Evolutionary conservation across 2,797 vertebrate species (phyloP).

Genomic region (Crocidura indochinensis): DNA sequence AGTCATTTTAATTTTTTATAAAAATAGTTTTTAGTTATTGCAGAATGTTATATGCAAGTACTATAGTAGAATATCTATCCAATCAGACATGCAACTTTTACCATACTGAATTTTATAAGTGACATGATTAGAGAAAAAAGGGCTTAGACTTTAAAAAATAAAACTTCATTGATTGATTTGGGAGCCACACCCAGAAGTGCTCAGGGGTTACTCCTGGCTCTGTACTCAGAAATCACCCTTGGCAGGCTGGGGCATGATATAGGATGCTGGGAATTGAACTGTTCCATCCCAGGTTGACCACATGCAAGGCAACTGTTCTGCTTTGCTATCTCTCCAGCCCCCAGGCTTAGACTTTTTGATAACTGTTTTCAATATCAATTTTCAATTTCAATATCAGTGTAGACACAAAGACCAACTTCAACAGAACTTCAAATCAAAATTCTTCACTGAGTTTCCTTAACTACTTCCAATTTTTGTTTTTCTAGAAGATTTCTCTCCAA

Average conservation of each 20-base stretch:
- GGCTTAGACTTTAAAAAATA: background rate
- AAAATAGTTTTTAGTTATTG: background rate
- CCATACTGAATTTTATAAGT: background rate
- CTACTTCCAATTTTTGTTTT: slow-evolving; percentile 2
- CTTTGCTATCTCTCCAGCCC: too few species aligned
- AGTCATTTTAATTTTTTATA: background rate
- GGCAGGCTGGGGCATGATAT: too few species aligned
- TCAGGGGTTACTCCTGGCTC: too few species aligned
- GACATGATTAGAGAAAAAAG: background rate
- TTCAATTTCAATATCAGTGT: background rate
- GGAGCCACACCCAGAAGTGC: too few species aligned
- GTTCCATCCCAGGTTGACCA: too few species aligned
- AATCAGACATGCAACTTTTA: background rate
- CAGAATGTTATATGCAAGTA: background rate
- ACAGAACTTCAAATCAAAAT: slow-evolving; percentile 50
- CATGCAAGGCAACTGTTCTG: too few species aligned
- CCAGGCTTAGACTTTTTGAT: background rate
- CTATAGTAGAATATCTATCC: background rate
- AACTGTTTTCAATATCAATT: slow-evolving; percentile 27
- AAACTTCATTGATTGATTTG: too few species aligned
- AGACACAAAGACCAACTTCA: slow-evolving; percentile 2
- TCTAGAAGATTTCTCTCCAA: slow-evolving; percentile 6
- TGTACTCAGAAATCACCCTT: too few species aligned
- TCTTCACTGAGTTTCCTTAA: background rate
- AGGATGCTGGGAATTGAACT: too few species aligned